Base-by-base conservation (phyloP, 1,140 invertebrate species). In the Atopsyche davidsoni region DNA sequence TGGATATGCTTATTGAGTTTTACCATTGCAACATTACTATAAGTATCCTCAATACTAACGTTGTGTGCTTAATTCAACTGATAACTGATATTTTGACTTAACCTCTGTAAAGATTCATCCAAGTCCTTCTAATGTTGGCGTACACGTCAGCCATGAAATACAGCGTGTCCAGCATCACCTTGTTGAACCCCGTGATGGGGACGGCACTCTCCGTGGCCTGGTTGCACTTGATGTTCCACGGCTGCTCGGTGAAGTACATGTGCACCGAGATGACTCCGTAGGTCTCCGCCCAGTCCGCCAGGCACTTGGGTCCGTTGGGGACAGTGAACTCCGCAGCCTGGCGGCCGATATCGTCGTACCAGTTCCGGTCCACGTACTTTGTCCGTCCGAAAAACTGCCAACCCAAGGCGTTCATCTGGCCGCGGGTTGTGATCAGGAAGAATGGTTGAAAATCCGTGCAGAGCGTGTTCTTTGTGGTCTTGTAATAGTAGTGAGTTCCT, bases 401-500 rank as follows among this genome's bases (percentile, higher is more conserved):
- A 1, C 64, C 67, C 0, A 58, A 35, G 2, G 41, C 68, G 4
- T 64, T 49, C 13, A 51, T 43, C 19, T 61, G 49, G 2, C 45
- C 52, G 2, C 61, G 51, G 17, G 55, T 47, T 2, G 55, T 36
- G 45, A 60, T 10, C n/a, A 60, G 43, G 52, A 62, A 61, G 53
- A 54, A 61, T 7, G 58, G 58, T 17, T 60, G 25, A 1, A 51
- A 18, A 0, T 51, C 47, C 28, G 43, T 16, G 38, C 62, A 63
- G 7, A 28, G 19, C 21, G 51, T 34, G 1, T 50, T 25, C 2
- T 19, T 10, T 1, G 54, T 57, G 56, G 61, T 62, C 35, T 61
- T 59, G 45, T 61, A 59, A 31, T 62, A 63, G 24, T 63, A 63
- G 22, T 62, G 60, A 11, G 41, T 59, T 16, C 62, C 62, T 63